Evolutionary conservation across 2,888 invertebrate genomes (phyloP), one percentile per base, ranked within the genome.

Genomic region (Phrixothrix hirtus): DNA sequence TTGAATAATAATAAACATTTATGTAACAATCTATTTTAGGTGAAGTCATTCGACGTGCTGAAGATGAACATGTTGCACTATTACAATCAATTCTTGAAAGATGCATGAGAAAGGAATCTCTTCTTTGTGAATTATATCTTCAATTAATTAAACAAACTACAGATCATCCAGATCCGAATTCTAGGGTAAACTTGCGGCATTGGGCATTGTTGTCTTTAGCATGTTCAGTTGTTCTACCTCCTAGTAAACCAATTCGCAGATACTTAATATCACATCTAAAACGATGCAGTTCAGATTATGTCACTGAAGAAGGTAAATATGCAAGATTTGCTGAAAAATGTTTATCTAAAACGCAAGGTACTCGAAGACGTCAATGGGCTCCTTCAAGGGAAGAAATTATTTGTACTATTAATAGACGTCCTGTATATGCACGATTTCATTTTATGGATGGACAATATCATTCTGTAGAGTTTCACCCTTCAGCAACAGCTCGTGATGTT

Each of bases 371-470:
- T 0, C 88, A 94, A 61, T 90, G 90, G 82, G 91, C 95, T 2
- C 95, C 95, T 1, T 94, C 94, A 1, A 83, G 89, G 42, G 93
- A 94, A 70, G 96, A 96, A 77, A 89, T 96, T 53, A 81, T 93
- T 63, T 95, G 94, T 70, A 94, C 95, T 3, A 92, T 92, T 30
- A 93, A 94, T 66, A 82, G 95, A 35, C 81, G 95, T 37, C 92
- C 92, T 1, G 88, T 95, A 61, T 94, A 95, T 72, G 92, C 94
- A 1, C 84, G 93, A 35, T 92, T 96, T 69, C 85, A 93, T 73
- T 87, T 96, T 67, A 87, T 95, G 83, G 95, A 95, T 73, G 95
- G 95, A 1, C 94, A 95, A 70, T 95, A 94, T 72, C 92, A 95
- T 74, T 92, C 94, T 0, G 86, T 96, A 0, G 95, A 95, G 76